Evolutionary conservation across 2,797 vertebrate species (phyloP).

Genomic region (Thunnus albacares): DNA sequence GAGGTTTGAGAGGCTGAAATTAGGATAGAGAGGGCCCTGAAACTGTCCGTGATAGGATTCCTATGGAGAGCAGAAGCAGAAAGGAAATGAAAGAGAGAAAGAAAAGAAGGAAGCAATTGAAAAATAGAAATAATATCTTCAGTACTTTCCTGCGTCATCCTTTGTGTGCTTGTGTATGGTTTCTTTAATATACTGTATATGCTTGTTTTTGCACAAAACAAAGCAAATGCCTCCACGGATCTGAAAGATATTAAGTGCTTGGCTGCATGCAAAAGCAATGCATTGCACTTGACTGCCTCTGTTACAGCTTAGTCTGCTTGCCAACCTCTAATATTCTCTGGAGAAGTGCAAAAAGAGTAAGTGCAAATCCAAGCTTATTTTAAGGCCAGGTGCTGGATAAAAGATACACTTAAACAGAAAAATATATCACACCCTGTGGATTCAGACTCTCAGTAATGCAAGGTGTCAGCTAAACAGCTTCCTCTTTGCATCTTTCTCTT

Average conservation of each 20-base stretch:
- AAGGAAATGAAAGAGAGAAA: not conserved
- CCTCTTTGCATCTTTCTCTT: not conserved
- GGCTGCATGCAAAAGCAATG: not conserved
- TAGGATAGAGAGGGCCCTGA: not conserved
- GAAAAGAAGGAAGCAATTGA: not conserved
- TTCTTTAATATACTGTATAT: conserved; percentile 4
- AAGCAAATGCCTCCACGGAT: not conserved
- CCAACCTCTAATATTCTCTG: conserved; percentile 13
- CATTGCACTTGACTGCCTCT: conserved; percentile 2
- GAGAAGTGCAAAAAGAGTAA: conserved; percentile 5
- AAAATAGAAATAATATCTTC: not conserved
- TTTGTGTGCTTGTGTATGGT: not conserved
- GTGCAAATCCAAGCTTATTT: conserved; percentile 4
- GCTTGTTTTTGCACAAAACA: conserved; percentile 5
- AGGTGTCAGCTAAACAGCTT: not conserved
- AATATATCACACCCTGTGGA: conserved; percentile 4
- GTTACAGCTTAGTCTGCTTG: conserved; percentile 3
- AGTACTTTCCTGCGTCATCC: not conserved
- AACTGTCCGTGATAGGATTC: not conserved
- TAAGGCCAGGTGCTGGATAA: conserved; percentile 20
- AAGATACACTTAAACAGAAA: conserved; percentile 21
- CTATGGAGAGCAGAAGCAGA: not conserved
- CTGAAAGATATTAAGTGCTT: conserved; percentile 20
- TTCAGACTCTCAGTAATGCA: not conserved
- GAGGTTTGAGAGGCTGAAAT: conserved; percentile 9